Conservation (phyloP, 92 coral and sea anemone species). For the Epizoanthus scotinus region DNA sequence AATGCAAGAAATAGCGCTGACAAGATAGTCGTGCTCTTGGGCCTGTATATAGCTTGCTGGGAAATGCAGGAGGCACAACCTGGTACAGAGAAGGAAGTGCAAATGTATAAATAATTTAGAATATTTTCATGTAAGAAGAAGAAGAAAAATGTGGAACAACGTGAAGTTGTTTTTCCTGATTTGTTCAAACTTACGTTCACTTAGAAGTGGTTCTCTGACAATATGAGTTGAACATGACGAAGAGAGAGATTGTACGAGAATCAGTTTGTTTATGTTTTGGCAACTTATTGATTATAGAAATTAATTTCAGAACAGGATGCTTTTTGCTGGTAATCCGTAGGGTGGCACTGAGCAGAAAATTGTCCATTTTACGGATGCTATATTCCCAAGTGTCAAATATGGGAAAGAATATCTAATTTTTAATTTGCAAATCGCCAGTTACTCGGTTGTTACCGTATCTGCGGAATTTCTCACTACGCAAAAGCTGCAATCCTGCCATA, state of each 20-base stretch:
- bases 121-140: background rate
- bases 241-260: background rate
- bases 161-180: too few relatives aligned
- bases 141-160: background rate
- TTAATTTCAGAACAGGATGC: constrained; percentile 43
- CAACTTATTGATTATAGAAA: constrained; percentile 26
- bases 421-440: background rate
- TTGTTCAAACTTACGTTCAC: too few relatives aligned
- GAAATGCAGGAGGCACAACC: background rate
- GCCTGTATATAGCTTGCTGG: constrained; percentile 2
- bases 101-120: background rate
- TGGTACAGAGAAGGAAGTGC: constrained; percentile 4
- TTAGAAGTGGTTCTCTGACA: background rate
- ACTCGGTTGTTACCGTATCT: too few relatives aligned
- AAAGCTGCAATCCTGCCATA: background rate
- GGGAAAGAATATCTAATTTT: background rate
- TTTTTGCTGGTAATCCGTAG: constrained; percentile 29
- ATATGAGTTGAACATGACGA: background rate
- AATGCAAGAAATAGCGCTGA: background rate
- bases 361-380: background rate
- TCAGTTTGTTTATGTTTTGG: constrained; percentile 30
- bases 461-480: background rate
- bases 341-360: constrained; percentile 20
- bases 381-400: background rate
- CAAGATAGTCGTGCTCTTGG: background rate